phyloP scores from a whole-genome alignment of 35 echinoderm and acorn worm species.

The Strongylocentrotus purpuratus region DNA sequence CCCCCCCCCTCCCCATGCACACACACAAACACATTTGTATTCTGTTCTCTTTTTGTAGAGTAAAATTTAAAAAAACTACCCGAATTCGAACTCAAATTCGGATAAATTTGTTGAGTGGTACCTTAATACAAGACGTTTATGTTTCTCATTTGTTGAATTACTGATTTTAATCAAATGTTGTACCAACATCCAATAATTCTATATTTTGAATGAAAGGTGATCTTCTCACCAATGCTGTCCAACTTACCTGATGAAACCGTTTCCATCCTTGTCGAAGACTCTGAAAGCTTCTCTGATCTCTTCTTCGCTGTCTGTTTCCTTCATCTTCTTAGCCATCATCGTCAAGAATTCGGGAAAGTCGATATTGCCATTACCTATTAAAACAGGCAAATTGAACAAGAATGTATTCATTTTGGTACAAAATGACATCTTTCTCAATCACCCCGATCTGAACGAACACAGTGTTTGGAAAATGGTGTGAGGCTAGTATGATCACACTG shows the following conservation, averaged over 20 bases:
- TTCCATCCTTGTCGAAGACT: slow-evolving; percentile 98
- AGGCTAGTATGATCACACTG: too few relatives aligned
- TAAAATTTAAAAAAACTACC: not conserved
- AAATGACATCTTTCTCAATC: not conserved
- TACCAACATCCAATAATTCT: not conserved
- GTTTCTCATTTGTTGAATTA: not conserved
- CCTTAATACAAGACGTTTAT: not conserved
- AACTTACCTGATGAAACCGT: slow-evolving; percentile 87
- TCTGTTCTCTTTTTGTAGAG: too few relatives aligned
- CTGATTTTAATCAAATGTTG: not conserved
- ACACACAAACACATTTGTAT: too few relatives aligned
- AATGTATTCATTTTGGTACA: not conserved
- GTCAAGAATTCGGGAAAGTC: slow-evolving; percentile 96
- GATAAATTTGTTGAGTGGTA: not conserved
- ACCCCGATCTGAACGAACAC: too few relatives aligned
- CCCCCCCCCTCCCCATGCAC: too few relatives aligned
- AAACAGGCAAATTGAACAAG: not conserved
- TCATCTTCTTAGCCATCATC: slow-evolving; percentile 98
- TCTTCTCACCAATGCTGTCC: not conserved
- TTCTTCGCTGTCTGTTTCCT: slow-evolving; percentile 95
- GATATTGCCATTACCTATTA: slow-evolving; percentile 85
- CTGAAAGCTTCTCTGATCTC: slow-evolving; percentile 94
- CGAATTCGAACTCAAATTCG: not conserved
- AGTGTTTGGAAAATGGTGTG: too few relatives aligned
- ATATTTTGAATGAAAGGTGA: not conserved